Base-by-base conservation (phyloP, 2,113 vertebrate genomes). In the Ramphastos sulfuratus region DNA sequence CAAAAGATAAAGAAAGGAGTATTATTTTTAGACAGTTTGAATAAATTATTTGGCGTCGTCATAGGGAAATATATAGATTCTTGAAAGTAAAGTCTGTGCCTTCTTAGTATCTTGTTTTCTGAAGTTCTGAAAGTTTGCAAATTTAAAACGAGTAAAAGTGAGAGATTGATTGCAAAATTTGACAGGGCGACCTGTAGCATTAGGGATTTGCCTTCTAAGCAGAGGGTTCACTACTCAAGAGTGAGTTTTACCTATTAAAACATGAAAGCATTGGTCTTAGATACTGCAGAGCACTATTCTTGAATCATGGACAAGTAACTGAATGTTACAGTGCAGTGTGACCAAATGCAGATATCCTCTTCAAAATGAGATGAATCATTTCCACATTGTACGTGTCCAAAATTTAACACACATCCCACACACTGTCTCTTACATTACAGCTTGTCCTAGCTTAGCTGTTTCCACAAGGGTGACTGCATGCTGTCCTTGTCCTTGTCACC, bases 401-500 rank as follows among this genome's bases (percentile, higher is more conserved):
- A 85, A 66, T 89, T 94, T 91, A 94, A 71, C 50, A 91, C 67
- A 66, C 92, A 87, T 91, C 93, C 82, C 75, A 92, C 85, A 65
- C 74, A 18, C 30, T 81, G 42, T 90, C 84, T 89, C 39, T 77
- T 74, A 6, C 17, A 31, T 80, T 93, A 24, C 69, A 88, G 70
- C 54, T 78, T 90, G 86, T 84, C 61, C 72, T 61, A 94, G 27
- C 70, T 35, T 75, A 90, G 83, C 78, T 21, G 2, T 70, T 86
- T 92, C 42, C 63, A 50, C 33, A 31, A 58, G 21, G 58, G 74
- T 1, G 8, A 16, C 44, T 60, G 28, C 1, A 0, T 81, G 37
- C 56, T 87, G 10, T 63, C 79, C 50, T 82, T 70, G 67, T 56
- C 81, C 73, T 83, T 58, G 25, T 37, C 69, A 64, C n/a, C n/a